These are phyloP conservation scores for Drosophila rufa DNA, from an alignment of 1,140 invertebrate genomes.

Conservation along the genomic window DNA sequence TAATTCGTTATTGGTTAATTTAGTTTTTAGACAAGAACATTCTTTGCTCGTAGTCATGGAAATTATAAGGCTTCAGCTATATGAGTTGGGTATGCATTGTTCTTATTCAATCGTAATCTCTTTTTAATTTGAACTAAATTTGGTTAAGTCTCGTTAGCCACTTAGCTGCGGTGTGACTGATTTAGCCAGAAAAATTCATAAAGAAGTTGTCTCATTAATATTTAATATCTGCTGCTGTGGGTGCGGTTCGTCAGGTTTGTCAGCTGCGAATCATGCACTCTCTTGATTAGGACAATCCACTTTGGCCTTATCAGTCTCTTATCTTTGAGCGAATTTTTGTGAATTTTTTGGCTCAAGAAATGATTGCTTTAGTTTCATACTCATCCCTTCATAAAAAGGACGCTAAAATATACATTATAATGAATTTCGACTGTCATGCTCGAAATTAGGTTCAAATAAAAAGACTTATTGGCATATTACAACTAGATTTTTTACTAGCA, in stretches of 20 bases:
- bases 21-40: constrained; percentile 45
- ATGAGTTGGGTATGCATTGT: neutral
- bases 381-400: constrained; percentile 1
- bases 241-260: constrained; percentile 22
- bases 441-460: neutral
- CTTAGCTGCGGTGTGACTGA: constrained; percentile 33
- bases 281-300: constrained; percentile 8
- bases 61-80: constrained; percentile 31
- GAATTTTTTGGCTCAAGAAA: constrained; percentile 11
- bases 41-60: constrained; percentile 7
- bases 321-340: constrained; percentile 19
- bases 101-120: constrained; percentile 33
- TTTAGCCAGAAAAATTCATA: neutral
- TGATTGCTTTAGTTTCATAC: constrained; percentile 34
- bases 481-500: neutral
- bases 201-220: constrained; percentile 39
- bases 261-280: constrained; percentile 34
- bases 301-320: neutral
- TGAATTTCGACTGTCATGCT: neutral
- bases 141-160: constrained; percentile 50
- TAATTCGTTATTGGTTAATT: constrained; percentile 64
- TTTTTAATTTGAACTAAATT: constrained; percentile 62
- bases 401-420: neutral
- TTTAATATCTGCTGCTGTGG: neutral
- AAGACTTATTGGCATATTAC: neutral